Conservation (phyloP, 2,113 vertebrate species). For the Accipiter cooperii region DNA sequence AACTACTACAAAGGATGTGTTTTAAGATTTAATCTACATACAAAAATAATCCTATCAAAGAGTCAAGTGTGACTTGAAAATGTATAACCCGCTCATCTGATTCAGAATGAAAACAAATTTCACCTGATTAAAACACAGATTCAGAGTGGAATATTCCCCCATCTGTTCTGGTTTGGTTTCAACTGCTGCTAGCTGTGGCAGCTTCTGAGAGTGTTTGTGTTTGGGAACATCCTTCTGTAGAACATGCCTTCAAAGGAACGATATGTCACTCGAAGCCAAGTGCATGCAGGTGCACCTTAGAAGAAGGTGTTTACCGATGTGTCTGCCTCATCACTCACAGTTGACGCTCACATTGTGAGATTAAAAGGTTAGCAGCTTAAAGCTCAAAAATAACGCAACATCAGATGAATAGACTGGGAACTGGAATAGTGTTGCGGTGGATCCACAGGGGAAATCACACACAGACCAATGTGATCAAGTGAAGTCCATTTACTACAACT, state of each 20-base stretch:
- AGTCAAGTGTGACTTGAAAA: neutral
- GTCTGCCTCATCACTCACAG: neutral
- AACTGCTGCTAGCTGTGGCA: neutral
- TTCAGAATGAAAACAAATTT: neutral
- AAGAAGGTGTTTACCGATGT: neutral
- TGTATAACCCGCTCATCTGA: neutral
- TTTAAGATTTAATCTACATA: neutral
- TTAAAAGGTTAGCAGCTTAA: neutral
- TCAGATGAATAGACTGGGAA: neutral
- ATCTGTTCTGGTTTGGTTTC: neutral
- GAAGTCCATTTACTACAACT: no score
- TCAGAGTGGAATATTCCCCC: neutral
- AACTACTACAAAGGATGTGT: neutral
- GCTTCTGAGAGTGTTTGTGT: neutral
- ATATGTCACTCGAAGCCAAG: neutral
- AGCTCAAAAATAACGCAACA: neutral
- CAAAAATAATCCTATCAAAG: neutral
- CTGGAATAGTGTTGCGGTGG: neutral
- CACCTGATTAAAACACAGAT: neutral
- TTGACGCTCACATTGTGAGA: neutral
- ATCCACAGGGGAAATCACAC: no score
- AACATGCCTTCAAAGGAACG: neutral
- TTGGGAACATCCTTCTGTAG: neutral
- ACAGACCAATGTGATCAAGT: no score
- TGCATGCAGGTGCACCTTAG: neutral